Evolutionary conservation across 1,140 invertebrate species (phyloP).

Genomic region (Drosophila kohkoa): DNA sequence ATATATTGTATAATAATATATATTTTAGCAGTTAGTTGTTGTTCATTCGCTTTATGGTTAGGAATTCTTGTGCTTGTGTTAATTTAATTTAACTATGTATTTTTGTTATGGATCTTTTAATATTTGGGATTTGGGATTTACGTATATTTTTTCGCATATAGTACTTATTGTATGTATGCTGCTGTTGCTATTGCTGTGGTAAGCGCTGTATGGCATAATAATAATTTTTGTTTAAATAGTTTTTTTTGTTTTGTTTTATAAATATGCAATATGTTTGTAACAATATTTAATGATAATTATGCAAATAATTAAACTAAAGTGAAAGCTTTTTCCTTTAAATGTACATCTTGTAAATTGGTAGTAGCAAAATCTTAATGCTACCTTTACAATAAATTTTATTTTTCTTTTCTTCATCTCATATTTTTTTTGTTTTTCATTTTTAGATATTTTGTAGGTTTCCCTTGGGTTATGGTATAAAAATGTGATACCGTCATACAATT

Average conservation of each 20-base stretch:
- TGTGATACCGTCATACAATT: slow-evolving; percentile 55
- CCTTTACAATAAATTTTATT: slow-evolving; percentile 65
- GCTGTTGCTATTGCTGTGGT: slow-evolving; percentile 59
- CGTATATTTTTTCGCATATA: slow-evolving; percentile 48
- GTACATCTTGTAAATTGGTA: slow-evolving; percentile 81
- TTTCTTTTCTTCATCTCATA: too few species aligned
- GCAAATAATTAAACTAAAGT: slow-evolving; percentile 83
- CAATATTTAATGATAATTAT: slow-evolving; percentile 79
- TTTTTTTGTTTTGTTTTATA: slow-evolving; percentile 60
- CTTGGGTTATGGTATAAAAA: slow-evolving; percentile 67
- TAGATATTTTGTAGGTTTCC: slow-evolving; percentile 22
- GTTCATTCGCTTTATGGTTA: slow-evolving; percentile 29
- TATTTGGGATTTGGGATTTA: slow-evolving; percentile 39
- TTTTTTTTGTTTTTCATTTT: slow-evolving; percentile 24
- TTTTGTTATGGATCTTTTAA: slow-evolving; percentile 40
- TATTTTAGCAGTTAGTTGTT: slow-evolving; percentile 57
- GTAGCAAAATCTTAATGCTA: slow-evolving; percentile 81
- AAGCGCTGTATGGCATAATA: slow-evolving; percentile 78
- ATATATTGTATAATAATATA: slow-evolving; percentile 55
- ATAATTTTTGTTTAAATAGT: slow-evolving; percentile 65
- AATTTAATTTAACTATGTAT: slow-evolving; percentile 77
- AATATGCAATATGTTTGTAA: slow-evolving; percentile 81
- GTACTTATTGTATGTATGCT: slow-evolving; percentile 30
- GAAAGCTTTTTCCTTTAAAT: slow-evolving; percentile 81
- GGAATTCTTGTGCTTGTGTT: slow-evolving; percentile 42